phyloP scores from a whole-genome alignment of 2,888 invertebrate genomes.

The Aleiodes leptofemur region DNA sequence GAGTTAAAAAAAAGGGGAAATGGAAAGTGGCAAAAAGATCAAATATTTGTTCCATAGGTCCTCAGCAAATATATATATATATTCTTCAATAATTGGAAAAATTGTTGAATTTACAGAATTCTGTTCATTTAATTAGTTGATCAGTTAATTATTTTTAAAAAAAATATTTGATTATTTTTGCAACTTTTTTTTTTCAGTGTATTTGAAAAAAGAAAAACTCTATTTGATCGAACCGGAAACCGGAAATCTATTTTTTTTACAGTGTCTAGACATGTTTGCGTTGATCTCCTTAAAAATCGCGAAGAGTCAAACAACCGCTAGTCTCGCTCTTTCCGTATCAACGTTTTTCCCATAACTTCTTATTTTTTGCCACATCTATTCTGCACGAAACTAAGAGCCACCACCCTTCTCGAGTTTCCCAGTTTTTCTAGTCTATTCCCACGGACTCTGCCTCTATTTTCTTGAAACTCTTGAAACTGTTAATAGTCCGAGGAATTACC shows the following conservation, averaged over 20 bases:
- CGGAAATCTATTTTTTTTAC: slow-evolving; percentile 24
- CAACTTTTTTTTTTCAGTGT: no score
- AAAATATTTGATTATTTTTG: not conserved
- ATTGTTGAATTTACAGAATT: no score
- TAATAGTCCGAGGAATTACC: slow-evolving; percentile 22
- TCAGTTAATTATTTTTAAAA: not conserved
- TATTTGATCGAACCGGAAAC: slow-evolving; percentile 6
- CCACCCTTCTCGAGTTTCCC: slow-evolving; percentile 36
- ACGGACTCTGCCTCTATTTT: slow-evolving; percentile 30
- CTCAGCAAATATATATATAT: no score
- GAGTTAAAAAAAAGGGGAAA: no score
- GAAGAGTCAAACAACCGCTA: slow-evolving; percentile 53
- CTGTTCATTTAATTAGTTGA: no score
- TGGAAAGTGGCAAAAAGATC: no score
- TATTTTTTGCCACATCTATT: slow-evolving; percentile 41
- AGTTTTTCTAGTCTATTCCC: slow-evolving; percentile 45
- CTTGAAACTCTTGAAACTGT: not conserved
- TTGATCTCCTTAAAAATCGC: slow-evolving; percentile 27
- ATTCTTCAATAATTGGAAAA: no score
- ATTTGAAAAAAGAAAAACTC: not conserved
- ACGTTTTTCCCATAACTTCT: slow-evolving; percentile 42
- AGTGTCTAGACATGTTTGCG: slow-evolving; percentile 39
- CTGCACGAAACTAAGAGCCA: slow-evolving; percentile 3
- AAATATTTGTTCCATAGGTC: no score
- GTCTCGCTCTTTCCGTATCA: slow-evolving; percentile 43